Conservation (phyloP, 2,113 vertebrate genomes). For the Gnathonemus echidnorhynchus region DNA sequence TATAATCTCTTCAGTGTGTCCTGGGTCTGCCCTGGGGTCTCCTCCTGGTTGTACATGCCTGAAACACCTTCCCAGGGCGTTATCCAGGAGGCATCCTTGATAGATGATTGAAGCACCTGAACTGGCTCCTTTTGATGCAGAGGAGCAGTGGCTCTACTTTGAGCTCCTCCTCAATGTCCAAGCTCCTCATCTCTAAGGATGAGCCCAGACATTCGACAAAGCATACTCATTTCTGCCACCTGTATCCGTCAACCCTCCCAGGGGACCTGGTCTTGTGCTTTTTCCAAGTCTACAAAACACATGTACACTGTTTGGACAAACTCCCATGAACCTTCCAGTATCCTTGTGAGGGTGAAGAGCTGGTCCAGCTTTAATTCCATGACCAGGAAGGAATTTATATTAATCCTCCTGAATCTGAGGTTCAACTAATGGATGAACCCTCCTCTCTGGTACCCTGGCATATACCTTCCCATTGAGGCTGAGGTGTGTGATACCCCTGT, state of each 20-base stretch:
- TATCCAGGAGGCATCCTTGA: neutral
- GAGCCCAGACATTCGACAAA: neutral
- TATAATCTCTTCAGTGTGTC: neutral
- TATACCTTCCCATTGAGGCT: too few relatives aligned
- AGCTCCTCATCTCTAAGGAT: neutral
- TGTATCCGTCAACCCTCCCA: neutral
- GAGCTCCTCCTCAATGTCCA: neutral
- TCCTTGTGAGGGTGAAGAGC: too few relatives aligned
- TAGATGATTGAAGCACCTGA: neutral
- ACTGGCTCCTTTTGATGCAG: neutral
- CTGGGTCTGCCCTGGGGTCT: neutral
- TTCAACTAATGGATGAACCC: too few relatives aligned
- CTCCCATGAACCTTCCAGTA: too few relatives aligned
- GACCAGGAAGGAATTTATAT: too few relatives aligned
- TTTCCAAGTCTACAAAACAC: too few relatives aligned
- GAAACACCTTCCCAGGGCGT: neutral
- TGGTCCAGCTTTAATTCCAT: too few relatives aligned
- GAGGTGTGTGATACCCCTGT: too few relatives aligned
- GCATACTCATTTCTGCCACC: neutral
- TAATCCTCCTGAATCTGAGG: too few relatives aligned
- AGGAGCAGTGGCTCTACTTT: neutral
- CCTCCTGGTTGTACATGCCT: neutral
- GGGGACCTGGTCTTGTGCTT: too few relatives aligned
- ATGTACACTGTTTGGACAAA: too few relatives aligned
- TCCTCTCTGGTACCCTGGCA: too few relatives aligned